phyloP scores from a whole-genome alignment of 2,888 invertebrate genomes.

The Phortica okadai region DNA sequence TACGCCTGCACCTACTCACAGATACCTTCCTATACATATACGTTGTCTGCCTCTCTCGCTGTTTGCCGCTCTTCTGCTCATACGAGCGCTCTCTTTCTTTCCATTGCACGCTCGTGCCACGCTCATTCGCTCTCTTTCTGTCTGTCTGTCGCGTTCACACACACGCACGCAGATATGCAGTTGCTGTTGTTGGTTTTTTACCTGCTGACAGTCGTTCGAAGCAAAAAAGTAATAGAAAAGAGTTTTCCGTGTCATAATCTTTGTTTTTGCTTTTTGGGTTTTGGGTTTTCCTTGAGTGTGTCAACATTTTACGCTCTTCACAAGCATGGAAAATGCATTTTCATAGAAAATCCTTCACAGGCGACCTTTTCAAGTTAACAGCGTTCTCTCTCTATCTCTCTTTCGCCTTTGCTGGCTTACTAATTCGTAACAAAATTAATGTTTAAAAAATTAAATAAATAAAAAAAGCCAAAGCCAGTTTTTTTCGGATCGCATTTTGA shows the following conservation, averaged over 20 bases:
- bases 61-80: too few species aligned
- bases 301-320: constrained; percentile 56
- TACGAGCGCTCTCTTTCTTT: too few species aligned
- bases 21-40: not conserved
- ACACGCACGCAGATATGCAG: constrained; percentile 13
- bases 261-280: constrained; percentile 42
- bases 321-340: constrained; percentile 56
- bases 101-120: not conserved
- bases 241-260: not conserved
- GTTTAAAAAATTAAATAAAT: too few species aligned
- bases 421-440: too few species aligned
- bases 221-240: not conserved
- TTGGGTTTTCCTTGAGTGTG: constrained; percentile 43
- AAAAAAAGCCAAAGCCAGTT: too few species aligned
- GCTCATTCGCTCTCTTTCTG: not conserved
- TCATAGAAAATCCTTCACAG: not conserved
- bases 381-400: too few species aligned
- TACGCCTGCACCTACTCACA: constrained; percentile 14
- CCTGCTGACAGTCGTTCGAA: constrained; percentile 54
- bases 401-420: too few species aligned
- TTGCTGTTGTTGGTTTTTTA: constrained; percentile 43
- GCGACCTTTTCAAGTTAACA: not conserved
- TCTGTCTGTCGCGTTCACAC: not conserved
- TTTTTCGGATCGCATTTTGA: too few species aligned
- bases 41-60: not conserved